A percentile compares a stretch with the other conserved stretches of the same genome.
Conservation (phyloP, 2,888 invertebrate genomes). For the Drosophila anceps region DNA sequence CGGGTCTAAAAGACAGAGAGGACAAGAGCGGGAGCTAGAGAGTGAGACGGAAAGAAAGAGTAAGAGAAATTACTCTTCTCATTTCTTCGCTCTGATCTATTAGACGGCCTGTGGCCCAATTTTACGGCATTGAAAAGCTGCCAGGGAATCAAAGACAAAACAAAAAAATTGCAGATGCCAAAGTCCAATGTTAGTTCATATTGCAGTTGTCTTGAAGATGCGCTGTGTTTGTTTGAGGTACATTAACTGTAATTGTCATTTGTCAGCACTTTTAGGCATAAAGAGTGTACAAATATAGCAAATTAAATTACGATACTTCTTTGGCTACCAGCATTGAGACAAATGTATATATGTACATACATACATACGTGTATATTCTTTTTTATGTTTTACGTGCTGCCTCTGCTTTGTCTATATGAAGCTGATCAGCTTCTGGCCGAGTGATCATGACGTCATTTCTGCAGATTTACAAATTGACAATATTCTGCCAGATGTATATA, state of each 20-base stretch:
- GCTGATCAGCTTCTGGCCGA: constrained; percentile 66
- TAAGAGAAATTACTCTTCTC: constrained; percentile 2
- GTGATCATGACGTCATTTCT: constrained; percentile 77
- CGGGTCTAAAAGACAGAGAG: neutral
- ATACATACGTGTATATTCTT: neutral
- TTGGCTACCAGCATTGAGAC: constrained; percentile 38
- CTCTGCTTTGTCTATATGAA: constrained; percentile 29
- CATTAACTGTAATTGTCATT: constrained; percentile 65
- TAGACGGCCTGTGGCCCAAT: constrained; percentile 43
- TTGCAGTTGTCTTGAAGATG: constrained; percentile 45
- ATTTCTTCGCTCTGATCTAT: constrained; percentile 15
- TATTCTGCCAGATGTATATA: constrained; percentile 21
- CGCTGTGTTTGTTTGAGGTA: constrained; percentile 32
- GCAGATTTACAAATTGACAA: constrained; percentile 30
- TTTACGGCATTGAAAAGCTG: constrained; percentile 69
- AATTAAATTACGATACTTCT: constrained; percentile 27
- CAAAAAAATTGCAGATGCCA: constrained; percentile 29
- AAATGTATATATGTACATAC: constrained; percentile 3
- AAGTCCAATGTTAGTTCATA: constrained; percentile 73
- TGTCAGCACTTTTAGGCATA: constrained; percentile 63
- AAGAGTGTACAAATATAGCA: constrained; percentile 38
- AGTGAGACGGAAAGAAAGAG: neutral
- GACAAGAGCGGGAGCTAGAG: neutral
- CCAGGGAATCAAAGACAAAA: constrained; percentile 48
- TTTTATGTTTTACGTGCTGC: constrained; percentile 12